Evolutionary conservation across 2,888 invertebrate species (phyloP), one percentile per base, ranked within the genome.

Genomic region (Euplagia quadripunctaria): DNA sequence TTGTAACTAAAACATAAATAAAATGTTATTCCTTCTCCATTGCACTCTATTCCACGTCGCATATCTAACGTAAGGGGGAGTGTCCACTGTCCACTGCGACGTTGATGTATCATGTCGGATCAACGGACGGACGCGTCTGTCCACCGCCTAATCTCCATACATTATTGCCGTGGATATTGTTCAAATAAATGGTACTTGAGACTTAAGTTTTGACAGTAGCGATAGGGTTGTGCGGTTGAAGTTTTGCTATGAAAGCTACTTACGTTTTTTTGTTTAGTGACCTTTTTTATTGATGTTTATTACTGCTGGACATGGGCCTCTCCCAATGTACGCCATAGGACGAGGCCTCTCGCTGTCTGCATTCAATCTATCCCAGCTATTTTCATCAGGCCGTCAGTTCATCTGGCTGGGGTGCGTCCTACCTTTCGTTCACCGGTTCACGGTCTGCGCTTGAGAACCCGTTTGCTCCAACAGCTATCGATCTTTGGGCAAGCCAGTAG

Each of bases 61-160:
- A 66, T 75, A 78, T 81, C 81, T 77, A 72, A 85, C 84, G 86
- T 89, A 87, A 91, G 88, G 90, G 91, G 94, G 91, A 91, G 91
- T 92, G 94, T 91, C 92, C 94, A 93, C 90, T 93, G 94, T 92
- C 94, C 92, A 88, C 85, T 79, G 77, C 87, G 96, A 96, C 96
- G 94, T 96, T 96, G 96, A 96, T 96, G 96, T 96, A 96, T 96
- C 94, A 94, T 93, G 94, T 91, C 93, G 96, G 96, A 94, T 96
- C 95, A 96, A 87, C 89, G 90, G 86, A 87, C 90, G 89, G 86
- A 87, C 93, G 92, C 95, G 94, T 94, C 95, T 94, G 95, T 95
- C 95, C 94, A 90, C 93, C 89, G 90, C 95, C 94, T 95, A 95
- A 95, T 95, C 95, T 95, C 95, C 95, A 95, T 95, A 95, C 93